Evolutionary conservation across 2,888 invertebrate species (phyloP).

Genomic region (Morinoia aosen): DNA sequence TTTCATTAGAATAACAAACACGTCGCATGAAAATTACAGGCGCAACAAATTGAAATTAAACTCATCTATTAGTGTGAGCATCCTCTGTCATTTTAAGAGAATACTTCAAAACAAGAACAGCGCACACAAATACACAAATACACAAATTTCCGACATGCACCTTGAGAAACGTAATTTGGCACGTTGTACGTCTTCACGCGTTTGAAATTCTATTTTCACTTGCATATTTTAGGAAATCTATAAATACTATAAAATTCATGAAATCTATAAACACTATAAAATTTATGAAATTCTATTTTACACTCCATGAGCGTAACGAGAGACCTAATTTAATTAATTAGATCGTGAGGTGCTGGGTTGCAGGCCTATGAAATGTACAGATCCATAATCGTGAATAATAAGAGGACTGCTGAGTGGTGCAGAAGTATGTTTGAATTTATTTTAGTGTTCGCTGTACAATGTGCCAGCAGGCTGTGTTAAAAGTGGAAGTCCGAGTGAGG

Average conservation of each 20-base stretch:
- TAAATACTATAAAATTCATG: too few relatives aligned
- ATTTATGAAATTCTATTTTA: too few relatives aligned
- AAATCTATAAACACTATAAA: too few relatives aligned
- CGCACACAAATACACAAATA: not conserved
- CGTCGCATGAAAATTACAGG: not conserved
- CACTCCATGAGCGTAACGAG: too few relatives aligned
- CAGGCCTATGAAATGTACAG: too few relatives aligned
- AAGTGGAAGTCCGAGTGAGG: not conserved
- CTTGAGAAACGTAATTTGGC: not conserved
- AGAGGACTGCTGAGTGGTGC: not conserved
- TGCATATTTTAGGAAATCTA: too few relatives aligned
- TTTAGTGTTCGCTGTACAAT: not conserved
- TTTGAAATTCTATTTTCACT: too few relatives aligned
- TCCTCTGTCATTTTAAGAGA: not conserved
- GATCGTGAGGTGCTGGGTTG: not conserved
- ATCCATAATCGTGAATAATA: not conserved
- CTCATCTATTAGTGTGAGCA: not conserved
- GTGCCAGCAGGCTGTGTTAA: not conserved
- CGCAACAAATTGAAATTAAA: not conserved
- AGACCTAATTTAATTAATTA: not conserved
- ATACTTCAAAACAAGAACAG: not conserved
- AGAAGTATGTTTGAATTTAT: not conserved
- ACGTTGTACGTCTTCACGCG: too few relatives aligned
- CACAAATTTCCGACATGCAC: not conserved
- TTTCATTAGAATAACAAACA: not conserved